Percentiles rank a stretch among this genome's conserved stretches.
phyloP scores from a whole-genome alignment of 2,888 invertebrate genomes.

The Cephus nigrinus region DNA sequence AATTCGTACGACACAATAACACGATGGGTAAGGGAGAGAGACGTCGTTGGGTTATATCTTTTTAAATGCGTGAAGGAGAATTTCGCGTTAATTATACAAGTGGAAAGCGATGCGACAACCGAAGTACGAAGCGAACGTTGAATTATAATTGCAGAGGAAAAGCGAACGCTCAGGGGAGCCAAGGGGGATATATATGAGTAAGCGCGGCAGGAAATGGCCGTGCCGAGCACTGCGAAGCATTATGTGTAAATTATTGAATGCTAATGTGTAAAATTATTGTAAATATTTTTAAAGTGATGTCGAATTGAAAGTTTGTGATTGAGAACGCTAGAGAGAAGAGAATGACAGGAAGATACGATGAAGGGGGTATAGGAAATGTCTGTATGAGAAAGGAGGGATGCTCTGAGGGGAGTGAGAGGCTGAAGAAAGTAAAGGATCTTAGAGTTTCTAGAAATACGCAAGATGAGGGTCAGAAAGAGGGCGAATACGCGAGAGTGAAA shows the following conservation, averaged over 20 bases:
- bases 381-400: not conserved
- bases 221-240: conserved; percentile 24
- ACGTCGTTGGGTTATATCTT: not conserved
- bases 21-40: no score
- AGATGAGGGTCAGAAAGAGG: not conserved
- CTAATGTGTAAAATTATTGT: conserved; percentile 51
- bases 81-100: conserved; percentile 1
- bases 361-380: not conserved
- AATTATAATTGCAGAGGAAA: no score
- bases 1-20: no score
- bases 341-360: conserved; percentile 17
- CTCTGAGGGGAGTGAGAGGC: not conserved
- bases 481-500: not conserved
- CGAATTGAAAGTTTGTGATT: conserved; percentile 10
- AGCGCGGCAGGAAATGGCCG: not conserved
- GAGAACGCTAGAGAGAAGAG: conserved; percentile 20
- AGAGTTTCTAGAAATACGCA: no score
- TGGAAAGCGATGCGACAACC: not conserved
- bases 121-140: not conserved
- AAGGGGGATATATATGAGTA: not conserved
- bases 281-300: conserved; percentile 49
- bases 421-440: no score
- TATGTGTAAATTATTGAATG: conserved; percentile 54
- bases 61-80: not conserved
- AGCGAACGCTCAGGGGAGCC: no score